A percentile compares a stretch with the other conserved stretches of the same genome.
phyloP scores from a whole-genome alignment of 2,888 invertebrate genomes.

The Dasypogon diadema region DNA sequence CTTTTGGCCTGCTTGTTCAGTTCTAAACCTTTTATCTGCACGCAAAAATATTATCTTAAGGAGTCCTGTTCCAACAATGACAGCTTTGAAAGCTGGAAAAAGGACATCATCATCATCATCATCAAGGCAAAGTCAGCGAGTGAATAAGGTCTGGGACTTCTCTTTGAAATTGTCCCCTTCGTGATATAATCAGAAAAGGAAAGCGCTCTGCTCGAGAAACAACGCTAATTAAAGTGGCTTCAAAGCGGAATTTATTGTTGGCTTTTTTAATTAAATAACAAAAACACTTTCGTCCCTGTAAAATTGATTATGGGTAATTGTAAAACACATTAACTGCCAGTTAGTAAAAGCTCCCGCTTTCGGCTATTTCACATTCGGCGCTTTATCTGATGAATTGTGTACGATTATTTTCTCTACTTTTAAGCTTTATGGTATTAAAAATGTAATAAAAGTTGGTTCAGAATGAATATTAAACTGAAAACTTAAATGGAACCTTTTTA shows the following conservation, averaged over 20 bases:
- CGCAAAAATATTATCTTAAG: slow-evolving; percentile 50
- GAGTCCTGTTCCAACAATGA: slow-evolving; percentile 35
- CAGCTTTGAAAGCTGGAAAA: slow-evolving; percentile 36
- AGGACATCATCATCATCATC: slow-evolving; percentile 36
- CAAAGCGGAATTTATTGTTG: slow-evolving; percentile 55
- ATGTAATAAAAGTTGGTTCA: background rate
- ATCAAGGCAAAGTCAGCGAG: slow-evolving; percentile 1
- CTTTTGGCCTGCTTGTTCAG: slow-evolving; percentile 19
- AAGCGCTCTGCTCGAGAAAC: background rate
- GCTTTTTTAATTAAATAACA: slow-evolving; percentile 55
- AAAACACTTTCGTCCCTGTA: slow-evolving; percentile 19
- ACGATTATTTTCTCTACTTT: slow-evolving; percentile 6
- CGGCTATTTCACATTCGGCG: background rate
- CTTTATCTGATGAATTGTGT: slow-evolving; percentile 19
- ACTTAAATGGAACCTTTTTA: slow-evolving; percentile 34
- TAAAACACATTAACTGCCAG: slow-evolving; percentile 11
- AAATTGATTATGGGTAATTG: slow-evolving; percentile 1
- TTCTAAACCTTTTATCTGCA: slow-evolving; percentile 13
- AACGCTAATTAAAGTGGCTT: slow-evolving; percentile 56
- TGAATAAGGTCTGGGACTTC: slow-evolving; percentile 19
- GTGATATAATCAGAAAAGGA: background rate
- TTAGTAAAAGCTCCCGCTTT: background rate
- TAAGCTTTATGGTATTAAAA: background rate
- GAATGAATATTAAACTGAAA: background rate
- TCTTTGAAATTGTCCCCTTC: background rate